Base-by-base conservation (phyloP, 30 jellyfish, hydroid and myxozoan species). In the Haliclystus octoradiatus region DNA sequence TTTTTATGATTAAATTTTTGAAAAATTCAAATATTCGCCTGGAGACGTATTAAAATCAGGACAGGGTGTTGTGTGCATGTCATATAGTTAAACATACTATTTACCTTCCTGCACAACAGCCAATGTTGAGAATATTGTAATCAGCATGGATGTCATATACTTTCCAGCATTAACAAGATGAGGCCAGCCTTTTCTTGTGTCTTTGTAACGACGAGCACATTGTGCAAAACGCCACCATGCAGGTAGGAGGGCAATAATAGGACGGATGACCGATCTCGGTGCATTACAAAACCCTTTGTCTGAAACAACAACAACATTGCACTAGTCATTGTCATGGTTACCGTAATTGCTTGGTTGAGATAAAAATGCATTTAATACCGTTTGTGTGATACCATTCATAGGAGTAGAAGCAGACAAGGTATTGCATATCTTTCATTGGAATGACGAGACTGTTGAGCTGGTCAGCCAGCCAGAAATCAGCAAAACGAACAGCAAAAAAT, bases 381-480 rank as follows among this genome's bases (percentile, higher is more conserved):
- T 75, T 83, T 1, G 65, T 33, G 9, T 83, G 75, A 64, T 89
- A 76, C 98, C 95, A 89, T 53, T 89, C 98, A 60, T 80, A 80
- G 25, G 82, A 65, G 50, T 80, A 89, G 71, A 80, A 89, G 61
- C 98, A 89, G 19, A 50, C 75, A 70, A 80, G 50, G 68, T 80
- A 89, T 69, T 89, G 95, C 60, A 89, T 68, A 60, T 89, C 98
- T 4, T 68, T 73, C 28, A 89, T 70, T n/a, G 98, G 95, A 7
- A 89, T 79, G 2, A 89, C 98, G 84, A 91, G 49, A 64, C 99
- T 91, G 73, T 84, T 82, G 51, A 91, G 52, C 73, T 91, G 99
- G 64, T 91, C 99, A 5, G 95, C 95, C 76, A 91, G 96, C 99
- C 99, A 91, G 95, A 91, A 91, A 79, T 91, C 99, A 68, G 99